Percentiles rank a stretch among this genome's conserved stretches.
phyloP scores from a whole-genome alignment of 2,113 vertebrate genomes.

The Elgaria multicarinata region DNA sequence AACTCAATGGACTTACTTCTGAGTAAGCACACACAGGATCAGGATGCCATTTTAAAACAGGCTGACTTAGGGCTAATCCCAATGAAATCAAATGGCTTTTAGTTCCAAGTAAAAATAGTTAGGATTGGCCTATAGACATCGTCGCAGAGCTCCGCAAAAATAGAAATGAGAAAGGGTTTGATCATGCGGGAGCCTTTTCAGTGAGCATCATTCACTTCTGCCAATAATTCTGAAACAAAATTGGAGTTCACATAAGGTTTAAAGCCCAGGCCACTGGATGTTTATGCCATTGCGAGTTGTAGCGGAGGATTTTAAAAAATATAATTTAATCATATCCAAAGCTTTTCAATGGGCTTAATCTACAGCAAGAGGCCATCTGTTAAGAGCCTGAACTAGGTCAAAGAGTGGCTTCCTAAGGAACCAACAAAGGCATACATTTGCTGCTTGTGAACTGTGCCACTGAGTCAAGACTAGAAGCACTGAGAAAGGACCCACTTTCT shows the following conservation, averaged over 20 bases:
- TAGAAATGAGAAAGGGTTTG: background rate
- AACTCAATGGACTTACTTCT: background rate
- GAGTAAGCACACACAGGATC: background rate
- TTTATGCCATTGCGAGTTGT: constrained; percentile 11
- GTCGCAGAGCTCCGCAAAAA: background rate
- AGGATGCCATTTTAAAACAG: background rate
- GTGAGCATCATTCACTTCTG: background rate
- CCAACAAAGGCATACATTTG: background rate
- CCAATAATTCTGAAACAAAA: constrained; percentile 32
- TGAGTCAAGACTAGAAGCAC: background rate
- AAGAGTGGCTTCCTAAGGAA: background rate
- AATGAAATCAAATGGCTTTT: background rate
- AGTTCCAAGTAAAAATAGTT: background rate
- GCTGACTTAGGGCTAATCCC: background rate
- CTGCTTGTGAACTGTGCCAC: background rate
- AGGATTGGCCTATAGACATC: background rate
- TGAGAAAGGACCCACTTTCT: background rate
- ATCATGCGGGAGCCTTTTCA: background rate
- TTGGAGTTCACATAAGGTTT: background rate
- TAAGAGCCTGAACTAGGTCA: constrained; percentile 66
- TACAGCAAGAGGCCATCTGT: constrained; percentile 59
- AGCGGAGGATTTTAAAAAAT: constrained; percentile 34
- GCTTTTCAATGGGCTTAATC: constrained; percentile 60
- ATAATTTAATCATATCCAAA: constrained; percentile 58
- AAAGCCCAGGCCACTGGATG: constrained; percentile 16